A percentile compares a stretch with the other conserved stretches of the same genome.
Conservation (phyloP, 2,888 invertebrate genomes). For the Rhagophthalmus giganteus region DNA sequence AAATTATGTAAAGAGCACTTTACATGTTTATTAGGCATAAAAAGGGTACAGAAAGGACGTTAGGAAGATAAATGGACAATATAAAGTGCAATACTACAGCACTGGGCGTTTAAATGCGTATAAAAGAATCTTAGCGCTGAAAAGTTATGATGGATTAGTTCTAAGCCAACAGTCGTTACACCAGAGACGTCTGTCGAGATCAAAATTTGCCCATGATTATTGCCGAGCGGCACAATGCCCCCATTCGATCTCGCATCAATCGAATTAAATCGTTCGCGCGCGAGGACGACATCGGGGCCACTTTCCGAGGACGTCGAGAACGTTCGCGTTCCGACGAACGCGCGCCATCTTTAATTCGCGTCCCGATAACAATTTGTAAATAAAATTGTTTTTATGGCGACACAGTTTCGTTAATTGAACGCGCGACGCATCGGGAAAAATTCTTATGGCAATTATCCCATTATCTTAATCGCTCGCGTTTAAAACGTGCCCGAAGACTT, state of each 20-base stretch:
- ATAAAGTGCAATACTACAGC: slow-evolving; percentile 44
- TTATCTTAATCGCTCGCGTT: too few species aligned
- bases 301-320: too few species aligned
- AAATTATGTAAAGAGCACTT: slow-evolving; percentile 53
- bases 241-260: too few species aligned
- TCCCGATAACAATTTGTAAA: background rate
- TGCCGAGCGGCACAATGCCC: slow-evolving; percentile 12
- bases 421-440: too few species aligned
- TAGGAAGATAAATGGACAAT: slow-evolving; percentile 50
- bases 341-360: background rate
- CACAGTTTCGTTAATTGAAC: too few species aligned
- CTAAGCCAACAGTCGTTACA: slow-evolving; percentile 44
- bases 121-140: slow-evolving; percentile 43
- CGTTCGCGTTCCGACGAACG: background rate
- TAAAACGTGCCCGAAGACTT: too few species aligned
- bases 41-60: slow-evolving; percentile 45
- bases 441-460: too few species aligned
- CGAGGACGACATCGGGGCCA: too few species aligned
- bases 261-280: too few species aligned
- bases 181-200: slow-evolving; percentile 42
- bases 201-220: slow-evolving; percentile 9
- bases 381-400: too few species aligned
- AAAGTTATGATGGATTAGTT: slow-evolving; percentile 52
- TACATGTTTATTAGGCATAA: slow-evolving; percentile 53
- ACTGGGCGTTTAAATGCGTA: slow-evolving; percentile 41